Evolutionary conservation across 2,797 vertebrate species (phyloP).

Genomic region (Pantherophis alleghaniensis): DNA sequence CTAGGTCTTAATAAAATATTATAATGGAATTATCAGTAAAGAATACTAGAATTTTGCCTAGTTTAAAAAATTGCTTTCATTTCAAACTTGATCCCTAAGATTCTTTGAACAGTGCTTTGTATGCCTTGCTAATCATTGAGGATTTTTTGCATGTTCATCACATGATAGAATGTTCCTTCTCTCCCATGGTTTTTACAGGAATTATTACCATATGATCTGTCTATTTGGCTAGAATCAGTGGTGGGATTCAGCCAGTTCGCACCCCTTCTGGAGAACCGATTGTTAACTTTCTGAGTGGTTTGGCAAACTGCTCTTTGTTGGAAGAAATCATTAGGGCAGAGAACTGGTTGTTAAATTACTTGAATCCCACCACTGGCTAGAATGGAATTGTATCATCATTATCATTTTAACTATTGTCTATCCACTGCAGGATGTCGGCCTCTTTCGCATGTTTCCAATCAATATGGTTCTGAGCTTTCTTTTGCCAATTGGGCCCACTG

Average conservation of each 20-base stretch:
- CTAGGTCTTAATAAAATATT: not conserved
- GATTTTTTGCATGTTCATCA: not conserved
- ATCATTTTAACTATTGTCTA: not conserved
- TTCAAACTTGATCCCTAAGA: not conserved
- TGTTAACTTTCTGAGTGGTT: no score
- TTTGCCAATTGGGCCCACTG: not conserved
- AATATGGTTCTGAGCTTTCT: not conserved
- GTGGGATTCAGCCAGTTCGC: no score
- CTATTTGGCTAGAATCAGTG: not conserved
- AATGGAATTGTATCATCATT: not conserved
- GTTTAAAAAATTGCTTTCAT: not conserved
- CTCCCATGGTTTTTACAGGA: not conserved
- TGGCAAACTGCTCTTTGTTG: no score
- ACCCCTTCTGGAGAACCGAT: no score
- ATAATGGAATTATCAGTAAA: not conserved
- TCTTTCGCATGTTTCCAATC: not conserved
- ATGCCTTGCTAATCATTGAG: not conserved
- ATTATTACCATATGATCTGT: not conserved
- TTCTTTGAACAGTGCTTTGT: not conserved
- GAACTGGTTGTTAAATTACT: no score
- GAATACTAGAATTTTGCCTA: not conserved
- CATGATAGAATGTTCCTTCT: not conserved
- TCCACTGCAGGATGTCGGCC: not conserved
- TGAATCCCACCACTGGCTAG: not conserved
- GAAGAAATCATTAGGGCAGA: no score